A percentile compares a stretch with the other conserved stretches of the same genome.
These are phyloP conservation scores for Phalacrocorax pelagicus DNA, from an alignment of 2,113 vertebrate species.

Conservation along the genomic window DNA sequence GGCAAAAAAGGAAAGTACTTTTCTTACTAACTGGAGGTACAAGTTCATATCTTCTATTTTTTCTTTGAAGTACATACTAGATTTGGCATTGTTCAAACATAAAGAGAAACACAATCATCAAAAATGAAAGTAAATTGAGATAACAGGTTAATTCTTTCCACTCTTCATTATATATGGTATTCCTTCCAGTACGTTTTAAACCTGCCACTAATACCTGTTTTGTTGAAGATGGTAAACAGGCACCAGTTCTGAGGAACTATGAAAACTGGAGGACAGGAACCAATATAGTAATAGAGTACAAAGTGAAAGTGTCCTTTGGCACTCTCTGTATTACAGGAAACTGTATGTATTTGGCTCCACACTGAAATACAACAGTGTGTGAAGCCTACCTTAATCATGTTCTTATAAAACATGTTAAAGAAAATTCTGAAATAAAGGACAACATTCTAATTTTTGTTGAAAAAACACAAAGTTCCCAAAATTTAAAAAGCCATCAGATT, in stretches of 20 bases:
- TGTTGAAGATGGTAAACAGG: not conserved
- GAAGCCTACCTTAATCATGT: not conserved
- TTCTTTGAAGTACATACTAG: not conserved
- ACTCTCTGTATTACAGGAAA: not conserved
- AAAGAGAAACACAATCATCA: not conserved
- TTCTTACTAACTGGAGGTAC: not conserved
- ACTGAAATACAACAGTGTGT: not conserved
- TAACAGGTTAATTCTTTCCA: not conserved
- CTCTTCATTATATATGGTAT: not conserved
- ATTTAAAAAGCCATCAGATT: not conserved
- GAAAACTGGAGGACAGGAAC: not conserved
- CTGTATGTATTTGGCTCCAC: not conserved
- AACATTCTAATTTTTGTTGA: not conserved
- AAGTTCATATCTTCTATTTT: not conserved
- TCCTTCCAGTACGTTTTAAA: not conserved
- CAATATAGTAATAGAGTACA: not conserved
- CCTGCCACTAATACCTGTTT: not conserved
- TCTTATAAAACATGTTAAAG: not conserved
- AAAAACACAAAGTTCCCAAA: not conserved
- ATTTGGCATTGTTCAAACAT: not conserved
- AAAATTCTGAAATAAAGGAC: not conserved
- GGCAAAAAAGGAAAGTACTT: not conserved
- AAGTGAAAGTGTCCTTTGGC: not conserved
- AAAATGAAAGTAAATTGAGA: not conserved
- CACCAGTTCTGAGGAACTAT: not conserved